These are phyloP conservation scores for Sminthurides bifidus DNA, from an alignment of 1,140 invertebrate genomes.

Conservation along the genomic window DNA sequence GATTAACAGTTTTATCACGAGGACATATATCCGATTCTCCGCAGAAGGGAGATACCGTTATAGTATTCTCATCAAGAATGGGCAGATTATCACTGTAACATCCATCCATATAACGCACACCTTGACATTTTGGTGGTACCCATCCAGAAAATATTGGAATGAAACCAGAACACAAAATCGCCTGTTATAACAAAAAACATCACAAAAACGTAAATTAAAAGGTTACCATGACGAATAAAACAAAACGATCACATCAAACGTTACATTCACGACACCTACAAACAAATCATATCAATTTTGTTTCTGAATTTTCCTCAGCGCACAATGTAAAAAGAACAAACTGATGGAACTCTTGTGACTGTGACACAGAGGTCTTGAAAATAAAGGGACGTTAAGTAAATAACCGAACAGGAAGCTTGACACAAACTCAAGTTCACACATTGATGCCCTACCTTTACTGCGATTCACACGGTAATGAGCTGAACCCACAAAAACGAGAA, in stretches of 20 bases:
- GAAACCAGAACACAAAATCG: slow-evolving; percentile 49
- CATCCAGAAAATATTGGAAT: slow-evolving; percentile 53
- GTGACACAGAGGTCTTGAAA: too few species aligned
- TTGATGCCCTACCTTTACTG: background rate
- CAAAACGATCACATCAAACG: background rate
- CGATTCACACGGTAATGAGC: background rate
- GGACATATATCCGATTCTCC: slow-evolving; percentile 55
- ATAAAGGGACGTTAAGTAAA: too few species aligned
- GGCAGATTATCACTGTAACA: slow-evolving; percentile 52
- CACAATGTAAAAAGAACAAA: background rate
- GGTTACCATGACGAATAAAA: background rate
- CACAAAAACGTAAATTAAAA: background rate
- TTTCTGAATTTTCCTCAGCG: background rate
- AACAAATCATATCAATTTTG: too few species aligned
- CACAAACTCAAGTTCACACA: background rate
- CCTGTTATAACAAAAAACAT: slow-evolving; percentile 39
- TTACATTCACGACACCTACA: background rate
- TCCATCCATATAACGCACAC: slow-evolving; percentile 51
- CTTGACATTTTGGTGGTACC: slow-evolving; percentile 45
- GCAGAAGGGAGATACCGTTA: slow-evolving; percentile 54
- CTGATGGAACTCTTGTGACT: too few species aligned
- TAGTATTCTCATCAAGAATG: slow-evolving; percentile 47
- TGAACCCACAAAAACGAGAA: background rate
- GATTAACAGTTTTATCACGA: slow-evolving; percentile 37
- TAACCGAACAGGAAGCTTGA: too few species aligned